A percentile compares a stretch with the other conserved stretches of the same genome.
Conservation (phyloP, 2,113 vertebrate genomes). For the Myotis brandtii region DNA sequence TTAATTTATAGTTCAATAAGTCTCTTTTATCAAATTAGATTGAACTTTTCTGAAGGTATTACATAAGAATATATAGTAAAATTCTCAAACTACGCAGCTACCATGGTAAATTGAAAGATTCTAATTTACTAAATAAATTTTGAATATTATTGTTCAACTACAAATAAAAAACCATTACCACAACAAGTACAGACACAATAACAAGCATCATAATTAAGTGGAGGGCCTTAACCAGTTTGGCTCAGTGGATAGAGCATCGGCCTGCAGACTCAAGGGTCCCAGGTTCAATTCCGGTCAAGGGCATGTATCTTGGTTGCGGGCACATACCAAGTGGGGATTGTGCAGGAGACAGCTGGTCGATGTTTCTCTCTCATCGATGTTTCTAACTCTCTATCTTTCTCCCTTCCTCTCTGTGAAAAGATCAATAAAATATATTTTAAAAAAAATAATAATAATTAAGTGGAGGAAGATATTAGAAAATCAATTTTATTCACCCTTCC, state of each 20-base stretch:
- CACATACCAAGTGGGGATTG: too few species aligned
- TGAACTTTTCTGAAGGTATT: background rate
- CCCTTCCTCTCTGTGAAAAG: too few species aligned
- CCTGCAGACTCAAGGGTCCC: too few species aligned
- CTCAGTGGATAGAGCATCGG: too few species aligned
- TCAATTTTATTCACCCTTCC: background rate
- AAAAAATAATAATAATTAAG: background rate
- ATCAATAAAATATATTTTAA: too few species aligned
- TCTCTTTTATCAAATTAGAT: background rate
- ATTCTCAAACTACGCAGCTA: background rate
- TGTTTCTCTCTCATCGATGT: too few species aligned
- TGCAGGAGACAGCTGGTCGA: too few species aligned
- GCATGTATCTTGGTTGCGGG: too few species aligned
- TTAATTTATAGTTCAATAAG: background rate
- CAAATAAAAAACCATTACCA: background rate
- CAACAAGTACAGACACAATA: background rate
- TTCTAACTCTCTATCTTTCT: too few species aligned
- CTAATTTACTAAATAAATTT: background rate
- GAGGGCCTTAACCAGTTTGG: too few species aligned
- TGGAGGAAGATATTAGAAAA: background rate
- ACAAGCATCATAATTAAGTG: background rate
- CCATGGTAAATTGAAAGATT: background rate
- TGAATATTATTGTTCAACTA: background rate
- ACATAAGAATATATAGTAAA: background rate
- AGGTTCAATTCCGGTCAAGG: too few species aligned